Conservation (phyloP, 1,140 invertebrate genomes). For the Polyergus mexicanus region DNA sequence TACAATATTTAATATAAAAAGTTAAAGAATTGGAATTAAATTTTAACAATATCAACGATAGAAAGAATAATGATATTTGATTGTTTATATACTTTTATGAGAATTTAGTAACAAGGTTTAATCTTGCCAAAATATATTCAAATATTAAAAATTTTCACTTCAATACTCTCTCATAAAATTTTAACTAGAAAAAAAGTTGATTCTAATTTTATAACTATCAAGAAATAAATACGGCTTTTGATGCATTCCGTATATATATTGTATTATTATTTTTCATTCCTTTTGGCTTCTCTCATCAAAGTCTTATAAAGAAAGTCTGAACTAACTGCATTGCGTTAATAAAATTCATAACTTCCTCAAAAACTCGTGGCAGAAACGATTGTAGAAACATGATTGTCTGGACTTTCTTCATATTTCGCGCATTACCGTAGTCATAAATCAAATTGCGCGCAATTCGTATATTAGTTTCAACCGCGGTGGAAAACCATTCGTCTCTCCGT, state of each 20-base stretch:
- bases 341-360: conserved; percentile 53
- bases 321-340: conserved; percentile 51
- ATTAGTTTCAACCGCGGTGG: conserved; percentile 64
- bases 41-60: not conserved
- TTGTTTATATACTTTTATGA: not conserved
- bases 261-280: conserved; percentile 40
- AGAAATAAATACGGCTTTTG: not conserved
- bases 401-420: conserved; percentile 56
- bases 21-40: not conserved
- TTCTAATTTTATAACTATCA: not conserved
- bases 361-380: conserved; percentile 13
- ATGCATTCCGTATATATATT: not conserved
- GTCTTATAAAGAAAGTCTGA: conserved; percentile 46
- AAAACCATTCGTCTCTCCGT: conserved; percentile 57
- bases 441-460: conserved; percentile 28
- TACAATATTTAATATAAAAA: no score
- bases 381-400: conserved; percentile 32
- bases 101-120: not conserved
- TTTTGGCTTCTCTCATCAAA: conserved; percentile 26
- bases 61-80: not conserved
- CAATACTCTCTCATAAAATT: not conserved
- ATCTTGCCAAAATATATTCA: not conserved
- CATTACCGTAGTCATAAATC: conserved; percentile 69
- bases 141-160: not conserved
- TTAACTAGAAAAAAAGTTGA: not conserved